Percentiles rank a stretch among this genome's conserved stretches.
These are phyloP conservation scores for Bubo scandiacus DNA, from an alignment of 2,113 vertebrate genomes.

Conservation along the genomic window DNA sequence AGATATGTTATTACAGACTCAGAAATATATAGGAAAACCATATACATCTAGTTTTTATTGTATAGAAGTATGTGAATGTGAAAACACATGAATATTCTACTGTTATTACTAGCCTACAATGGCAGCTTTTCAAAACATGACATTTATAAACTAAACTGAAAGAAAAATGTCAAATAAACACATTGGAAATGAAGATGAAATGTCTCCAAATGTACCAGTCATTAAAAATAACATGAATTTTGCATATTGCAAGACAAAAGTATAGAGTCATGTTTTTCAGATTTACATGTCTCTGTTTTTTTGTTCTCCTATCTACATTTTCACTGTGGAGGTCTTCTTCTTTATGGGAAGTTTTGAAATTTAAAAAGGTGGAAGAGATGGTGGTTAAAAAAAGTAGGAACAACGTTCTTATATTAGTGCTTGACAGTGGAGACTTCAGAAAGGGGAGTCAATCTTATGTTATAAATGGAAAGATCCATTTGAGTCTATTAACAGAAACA, in stretches of 20 bases:
- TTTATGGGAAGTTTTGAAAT: background rate
- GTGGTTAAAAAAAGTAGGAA: background rate
- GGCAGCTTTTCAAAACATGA: background rate
- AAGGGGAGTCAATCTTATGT: background rate
- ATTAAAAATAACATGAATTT: background rate
- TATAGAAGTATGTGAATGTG: background rate
- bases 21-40: background rate
- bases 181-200: background rate
- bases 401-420: background rate
- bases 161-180: background rate
- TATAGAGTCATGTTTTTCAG: background rate
- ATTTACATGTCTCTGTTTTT: background rate
- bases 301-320: background rate
- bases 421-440: background rate
- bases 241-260: background rate
- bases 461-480: background rate
- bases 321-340: background rate
- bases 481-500: background rate
- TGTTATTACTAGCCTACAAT: background rate
- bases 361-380: background rate
- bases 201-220: background rate
- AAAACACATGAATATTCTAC: background rate
- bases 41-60: background rate
- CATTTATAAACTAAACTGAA: background rate
- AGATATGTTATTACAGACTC: background rate